These are phyloP conservation scores for Brenthis hecate DNA, from an alignment of 2,888 invertebrate species.

Conservation along the genomic window DNA sequence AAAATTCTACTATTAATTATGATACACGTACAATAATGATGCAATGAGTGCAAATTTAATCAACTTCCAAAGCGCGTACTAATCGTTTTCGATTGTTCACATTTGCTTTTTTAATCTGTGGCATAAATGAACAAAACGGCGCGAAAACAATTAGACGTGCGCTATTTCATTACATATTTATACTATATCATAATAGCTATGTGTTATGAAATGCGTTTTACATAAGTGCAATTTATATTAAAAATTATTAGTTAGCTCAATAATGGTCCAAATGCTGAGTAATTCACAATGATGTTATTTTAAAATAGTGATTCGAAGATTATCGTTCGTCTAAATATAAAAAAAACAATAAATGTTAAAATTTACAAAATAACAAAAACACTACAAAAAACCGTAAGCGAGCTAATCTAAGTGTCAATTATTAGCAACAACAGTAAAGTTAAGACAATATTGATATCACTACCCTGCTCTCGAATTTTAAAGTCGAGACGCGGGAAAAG, in stretches of 20 bases:
- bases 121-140: constrained; percentile 30
- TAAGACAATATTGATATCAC: constrained; percentile 75
- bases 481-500: constrained; percentile 52
- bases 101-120: constrained; percentile 23
- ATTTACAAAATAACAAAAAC: constrained; percentile 78
- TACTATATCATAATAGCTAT: constrained; percentile 36
- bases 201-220: constrained; percentile 42
- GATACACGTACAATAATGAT: constrained; percentile 41
- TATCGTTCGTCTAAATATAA: constrained; percentile 66
- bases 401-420: constrained; percentile 70
- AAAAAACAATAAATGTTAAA: constrained; percentile 70
- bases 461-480: constrained; percentile 53
- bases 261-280: constrained; percentile 62
- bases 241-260: constrained; percentile 40
- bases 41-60: constrained; percentile 37
- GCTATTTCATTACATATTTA: constrained; percentile 34
- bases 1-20: constrained; percentile 39
- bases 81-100: constrained; percentile 38
- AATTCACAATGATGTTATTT: constrained; percentile 50
- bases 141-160: constrained; percentile 36
- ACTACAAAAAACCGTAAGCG: constrained; percentile 71
- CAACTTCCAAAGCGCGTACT: constrained; percentile 44
- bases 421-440: constrained; percentile 67
- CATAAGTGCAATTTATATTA: constrained; percentile 41
- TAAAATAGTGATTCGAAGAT: constrained; percentile 63